Percentiles rank a stretch among this genome's conserved stretches.
phyloP scores from a whole-genome alignment of 1,140 invertebrate genomes.

The Lamellibrachia luymesi region DNA sequence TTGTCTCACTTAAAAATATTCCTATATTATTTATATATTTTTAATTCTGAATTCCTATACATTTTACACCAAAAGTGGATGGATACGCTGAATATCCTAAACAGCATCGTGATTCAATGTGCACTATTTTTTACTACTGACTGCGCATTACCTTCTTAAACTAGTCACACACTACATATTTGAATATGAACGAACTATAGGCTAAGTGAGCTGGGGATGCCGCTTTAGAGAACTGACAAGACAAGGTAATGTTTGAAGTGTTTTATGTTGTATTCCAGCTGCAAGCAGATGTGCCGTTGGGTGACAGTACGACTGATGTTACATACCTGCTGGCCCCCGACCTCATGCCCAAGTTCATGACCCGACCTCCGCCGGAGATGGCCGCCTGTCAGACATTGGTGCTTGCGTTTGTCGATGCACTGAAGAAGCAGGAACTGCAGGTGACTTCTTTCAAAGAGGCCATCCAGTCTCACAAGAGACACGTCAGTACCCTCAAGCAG shows the following conservation, averaged over 20 bases:
- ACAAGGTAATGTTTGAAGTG: background rate
- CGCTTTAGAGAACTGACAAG: no score
- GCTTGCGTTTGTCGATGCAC: background rate
- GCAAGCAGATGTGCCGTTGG: background rate
- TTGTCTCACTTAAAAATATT: no score
- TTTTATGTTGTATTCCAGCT: background rate
- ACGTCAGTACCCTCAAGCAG: slow-evolving; percentile 2
- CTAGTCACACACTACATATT: no score
- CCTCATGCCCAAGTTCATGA: background rate
- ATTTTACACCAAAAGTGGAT: no score
- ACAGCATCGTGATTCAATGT: no score
- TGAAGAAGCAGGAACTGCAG: slow-evolving; percentile 4
- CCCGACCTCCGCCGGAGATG: background rate
- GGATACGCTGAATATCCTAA: no score
- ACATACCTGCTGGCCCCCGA: background rate
- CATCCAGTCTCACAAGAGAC: slow-evolving; percentile 10
- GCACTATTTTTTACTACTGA: no score
- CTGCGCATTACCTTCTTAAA: no score
- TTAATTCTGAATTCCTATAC: no score
- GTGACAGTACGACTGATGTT: background rate
- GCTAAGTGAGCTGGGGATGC: no score
- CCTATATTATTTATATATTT: no score
- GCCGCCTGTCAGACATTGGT: slow-evolving; percentile 9
- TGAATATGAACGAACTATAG: no score
- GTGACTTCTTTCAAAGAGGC: background rate